Percentiles rank a stretch among this genome's conserved stretches.
Conservation (phyloP, 2,797 vertebrate species). For the Melopsittacus undulatus region DNA sequence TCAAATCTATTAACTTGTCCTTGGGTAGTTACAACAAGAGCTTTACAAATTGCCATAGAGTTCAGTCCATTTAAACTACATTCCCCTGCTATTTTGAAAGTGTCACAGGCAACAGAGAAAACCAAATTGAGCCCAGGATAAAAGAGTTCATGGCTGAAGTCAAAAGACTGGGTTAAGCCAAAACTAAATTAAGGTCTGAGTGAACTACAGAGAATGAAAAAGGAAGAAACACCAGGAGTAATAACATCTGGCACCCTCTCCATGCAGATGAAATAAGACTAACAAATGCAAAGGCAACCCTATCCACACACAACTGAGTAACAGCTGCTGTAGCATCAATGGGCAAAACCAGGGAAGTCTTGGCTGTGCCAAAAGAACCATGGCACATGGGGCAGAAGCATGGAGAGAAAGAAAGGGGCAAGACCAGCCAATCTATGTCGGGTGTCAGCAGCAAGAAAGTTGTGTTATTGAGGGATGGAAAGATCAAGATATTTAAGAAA, state of each 20-base stretch:
- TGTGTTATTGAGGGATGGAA: neutral
- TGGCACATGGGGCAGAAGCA: neutral
- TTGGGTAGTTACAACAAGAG: conserved; percentile 64
- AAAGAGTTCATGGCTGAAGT: neutral
- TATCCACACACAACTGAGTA: neutral
- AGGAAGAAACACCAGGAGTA: neutral
- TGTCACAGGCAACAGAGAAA: neutral
- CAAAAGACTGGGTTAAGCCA: neutral
- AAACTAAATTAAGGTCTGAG: neutral
- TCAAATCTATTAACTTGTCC: conserved; percentile 72
- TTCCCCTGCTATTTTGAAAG: conserved; percentile 12
- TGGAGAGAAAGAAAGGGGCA: neutral
- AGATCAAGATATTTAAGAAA: neutral
- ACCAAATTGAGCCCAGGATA: neutral
- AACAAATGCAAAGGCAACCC: neutral
- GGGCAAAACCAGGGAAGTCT: neutral
- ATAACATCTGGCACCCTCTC: neutral
- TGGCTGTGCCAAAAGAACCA: neutral
- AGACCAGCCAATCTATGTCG: neutral
- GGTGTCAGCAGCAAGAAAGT: neutral
- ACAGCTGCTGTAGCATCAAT: neutral
- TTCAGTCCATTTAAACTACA: conserved; percentile 11
- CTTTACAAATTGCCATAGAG: conserved; percentile 57
- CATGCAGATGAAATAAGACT: neutral
- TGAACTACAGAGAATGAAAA: neutral